A percentile compares a stretch with the other conserved stretches of the same genome.
phyloP scores from a whole-genome alignment of 1,140 invertebrate genomes.

The Drosophila carrolli region DNA sequence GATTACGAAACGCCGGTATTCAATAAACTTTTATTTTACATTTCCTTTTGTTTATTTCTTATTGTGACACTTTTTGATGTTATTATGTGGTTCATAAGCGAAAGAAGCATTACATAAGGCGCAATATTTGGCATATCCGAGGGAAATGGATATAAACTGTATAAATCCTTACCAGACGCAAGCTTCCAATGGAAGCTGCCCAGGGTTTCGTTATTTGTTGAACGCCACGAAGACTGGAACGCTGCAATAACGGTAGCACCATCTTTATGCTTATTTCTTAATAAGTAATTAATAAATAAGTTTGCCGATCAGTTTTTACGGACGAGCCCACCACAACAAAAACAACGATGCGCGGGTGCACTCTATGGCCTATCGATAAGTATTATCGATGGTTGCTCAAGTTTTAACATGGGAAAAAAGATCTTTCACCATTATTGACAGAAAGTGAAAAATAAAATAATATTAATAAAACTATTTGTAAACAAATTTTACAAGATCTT shows the following conservation, averaged over 20 bases:
- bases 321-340: constrained; percentile 41
- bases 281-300: constrained; percentile 4
- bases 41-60: background rate
- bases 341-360: constrained; percentile 7
- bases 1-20: constrained; percentile 54
- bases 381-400: constrained; percentile 3
- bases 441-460: background rate
- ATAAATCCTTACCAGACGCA: constrained; percentile 69
- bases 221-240: constrained; percentile 62
- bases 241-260: constrained; percentile 73
- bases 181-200: constrained; percentile 44
- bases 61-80: background rate
- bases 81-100: background rate
- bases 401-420: background rate
- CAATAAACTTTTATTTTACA: background rate
- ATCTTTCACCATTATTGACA: too few relatives aligned
- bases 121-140: background rate
- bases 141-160: background rate
- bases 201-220: constrained; percentile 73
- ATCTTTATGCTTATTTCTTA: constrained; percentile 53
- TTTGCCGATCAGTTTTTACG: constrained; percentile 22
- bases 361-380: background rate
- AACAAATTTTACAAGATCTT: background rate
- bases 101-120: constrained; percentile 25
- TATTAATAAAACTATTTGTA: background rate